Conservation (phyloP, 2,113 vertebrate genomes). For the Oceanodroma tethys region DNA sequence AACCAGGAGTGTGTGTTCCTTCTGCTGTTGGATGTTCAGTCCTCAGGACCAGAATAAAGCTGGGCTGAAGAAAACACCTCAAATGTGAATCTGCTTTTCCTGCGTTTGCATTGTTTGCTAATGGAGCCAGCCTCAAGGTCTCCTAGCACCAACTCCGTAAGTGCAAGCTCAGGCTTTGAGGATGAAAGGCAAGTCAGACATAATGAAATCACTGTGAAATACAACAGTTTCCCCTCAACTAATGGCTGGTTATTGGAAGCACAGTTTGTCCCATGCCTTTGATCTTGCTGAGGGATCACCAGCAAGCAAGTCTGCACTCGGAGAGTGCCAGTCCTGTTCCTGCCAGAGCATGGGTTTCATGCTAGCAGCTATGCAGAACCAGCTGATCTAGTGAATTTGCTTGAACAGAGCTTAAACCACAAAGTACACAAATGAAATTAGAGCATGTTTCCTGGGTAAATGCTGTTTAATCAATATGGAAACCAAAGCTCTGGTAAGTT, state of each 20-base stretch:
- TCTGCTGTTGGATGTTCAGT: neutral
- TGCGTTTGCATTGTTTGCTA: neutral
- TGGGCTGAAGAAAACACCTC: neutral
- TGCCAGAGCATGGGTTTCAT: neutral
- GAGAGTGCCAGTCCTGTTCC: neutral
- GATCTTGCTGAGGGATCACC: neutral
- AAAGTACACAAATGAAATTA: neutral
- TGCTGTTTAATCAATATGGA: neutral
- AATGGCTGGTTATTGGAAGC: neutral
- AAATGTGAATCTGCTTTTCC: neutral
- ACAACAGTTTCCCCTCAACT: neutral
- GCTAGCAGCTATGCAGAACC: neutral
- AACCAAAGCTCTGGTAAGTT: neutral
- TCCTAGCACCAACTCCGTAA: accelerated
- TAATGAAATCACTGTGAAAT: neutral
- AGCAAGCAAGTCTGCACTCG: neutral
- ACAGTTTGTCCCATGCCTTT: neutral
- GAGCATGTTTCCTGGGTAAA: neutral
- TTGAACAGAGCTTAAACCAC: neutral
- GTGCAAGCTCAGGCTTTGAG: neutral
- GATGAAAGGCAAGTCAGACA: neutral
- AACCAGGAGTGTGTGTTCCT: neutral
- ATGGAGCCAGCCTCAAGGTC: neutral
- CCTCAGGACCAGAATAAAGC: neutral
- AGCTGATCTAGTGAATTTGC: neutral